Percentiles rank a stretch among this genome's conserved stretches.
Evolutionary conservation across 2,797 vertebrate genomes (phyloP).

Genomic region (Myotis daubentonii): DNA sequence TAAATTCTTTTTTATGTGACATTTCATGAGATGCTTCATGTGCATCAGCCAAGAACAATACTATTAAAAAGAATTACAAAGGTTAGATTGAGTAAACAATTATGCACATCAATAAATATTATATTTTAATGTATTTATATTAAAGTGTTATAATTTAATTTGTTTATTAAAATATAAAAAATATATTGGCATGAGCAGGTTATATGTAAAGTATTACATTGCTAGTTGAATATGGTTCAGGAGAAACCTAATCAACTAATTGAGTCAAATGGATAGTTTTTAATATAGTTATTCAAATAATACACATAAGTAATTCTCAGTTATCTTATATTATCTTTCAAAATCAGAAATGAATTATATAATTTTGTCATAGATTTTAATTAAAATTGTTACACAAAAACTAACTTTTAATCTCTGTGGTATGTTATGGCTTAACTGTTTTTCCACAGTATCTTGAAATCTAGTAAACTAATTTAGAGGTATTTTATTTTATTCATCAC

Average conservation of each 20-base stretch:
- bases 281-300: conserved; percentile 13
- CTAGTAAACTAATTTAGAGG: conserved; percentile 35
- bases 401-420: neutral
- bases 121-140: neutral
- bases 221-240: neutral
- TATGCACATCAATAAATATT: neutral
- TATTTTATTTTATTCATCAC: neutral
- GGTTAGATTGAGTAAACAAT: neutral
- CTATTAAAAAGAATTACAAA: neutral
- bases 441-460: neutral
- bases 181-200: neutral
- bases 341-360: neutral
- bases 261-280: neutral
- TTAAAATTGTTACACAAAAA: neutral
- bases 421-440: neutral
- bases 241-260: conserved; percentile 8
- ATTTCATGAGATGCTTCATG: neutral
- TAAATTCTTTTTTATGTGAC: neutral
- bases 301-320: neutral
- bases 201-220: neutral
- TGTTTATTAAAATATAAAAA: conserved; percentile 12
- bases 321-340: neutral
- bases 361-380: neutral
- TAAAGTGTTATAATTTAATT: neutral
- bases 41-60: neutral